Base-by-base conservation (phyloP, 2,888 invertebrate species). In the Agrochola circellaris region DNA sequence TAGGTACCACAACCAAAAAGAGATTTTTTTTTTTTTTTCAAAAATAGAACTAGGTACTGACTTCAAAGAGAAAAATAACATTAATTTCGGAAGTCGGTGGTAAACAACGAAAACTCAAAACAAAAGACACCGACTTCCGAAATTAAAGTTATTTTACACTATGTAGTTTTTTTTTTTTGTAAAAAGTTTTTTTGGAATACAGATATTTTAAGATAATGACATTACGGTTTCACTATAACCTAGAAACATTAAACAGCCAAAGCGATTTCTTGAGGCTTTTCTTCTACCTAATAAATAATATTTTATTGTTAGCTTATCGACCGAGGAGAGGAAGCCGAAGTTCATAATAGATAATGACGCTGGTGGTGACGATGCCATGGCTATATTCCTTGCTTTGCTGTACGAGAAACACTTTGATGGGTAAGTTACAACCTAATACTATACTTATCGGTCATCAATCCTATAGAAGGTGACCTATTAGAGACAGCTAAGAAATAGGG, bases 331-430 rank as follows among this genome's bases (percentile, higher is more conserved):
- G 0, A 87, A 79, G 62, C 58, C 82, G 0, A 95, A 93, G 80
- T 87, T 94, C 42, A 89, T 95, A 2, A 95, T 95, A 48, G 95
- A 95, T 88, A 95, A 95, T 86, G 95, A 95, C 60, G 95, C 95
- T 0, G 95, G 95, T 0, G 95, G 92, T 1, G 95, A 95, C 15
- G 95, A 95, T 80, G 94, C 95, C 0, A 93, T 95, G 91, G 95
- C 95, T 0, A 95, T 95, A 84, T 95, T 95, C 70, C 79, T 95
- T 42, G 92, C 94, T 5, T 77, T 95, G 26, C 56, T 95, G 0
- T 92, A 92, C 65, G 95, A 95, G 77, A 93, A 95, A 82, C 87
- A 95, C 81, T 94, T 90, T 75, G 88, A 95, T 77, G 95, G 95
- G 96, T 95, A 68, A 20, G 67, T 30, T 13, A 6, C 6, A n/a